Evolutionary conservation across 2,888 invertebrate genomes (phyloP).

Genomic region (Emesis furor): DNA sequence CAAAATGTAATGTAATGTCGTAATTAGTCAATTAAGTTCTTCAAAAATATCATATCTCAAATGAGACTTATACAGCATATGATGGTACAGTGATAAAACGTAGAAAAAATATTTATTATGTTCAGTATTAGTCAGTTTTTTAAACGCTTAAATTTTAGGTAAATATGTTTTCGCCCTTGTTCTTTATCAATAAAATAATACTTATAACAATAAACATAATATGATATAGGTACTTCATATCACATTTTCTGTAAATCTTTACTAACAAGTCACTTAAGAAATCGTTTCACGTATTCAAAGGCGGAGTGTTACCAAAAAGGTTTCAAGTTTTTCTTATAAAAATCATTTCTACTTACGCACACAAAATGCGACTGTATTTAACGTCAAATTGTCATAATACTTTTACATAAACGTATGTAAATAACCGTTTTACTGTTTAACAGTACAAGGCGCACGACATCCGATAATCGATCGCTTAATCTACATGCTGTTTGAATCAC

Average conservation of each 20-base stretch:
- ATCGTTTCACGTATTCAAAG: background rate
- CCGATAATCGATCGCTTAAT: constrained; percentile 72
- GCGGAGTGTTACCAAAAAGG: background rate
- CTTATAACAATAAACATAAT: too few relatives aligned
- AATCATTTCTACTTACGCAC: background rate
- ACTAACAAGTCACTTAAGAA: background rate
- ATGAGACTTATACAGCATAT: too few relatives aligned
- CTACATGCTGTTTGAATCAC: constrained; percentile 76
- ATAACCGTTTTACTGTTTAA: constrained; percentile 55
- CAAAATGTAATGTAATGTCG: too few relatives aligned
- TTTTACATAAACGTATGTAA: constrained; percentile 31
- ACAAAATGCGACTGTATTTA: background rate
- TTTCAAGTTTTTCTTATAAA: background rate
- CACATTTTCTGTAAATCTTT: background rate
- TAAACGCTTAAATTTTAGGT: too few relatives aligned
- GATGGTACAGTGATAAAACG: too few relatives aligned
- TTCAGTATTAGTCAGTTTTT: too few relatives aligned
- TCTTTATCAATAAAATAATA: too few relatives aligned
- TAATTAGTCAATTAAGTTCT: too few relatives aligned
- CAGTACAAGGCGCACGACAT: constrained; percentile 58
- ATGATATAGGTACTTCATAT: too few relatives aligned
- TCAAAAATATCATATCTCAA: too few relatives aligned
- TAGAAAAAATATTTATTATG: too few relatives aligned
- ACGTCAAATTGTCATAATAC: constrained; percentile 4
- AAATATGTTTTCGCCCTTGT: too few relatives aligned